Evolutionary conservation across 2,888 invertebrate species (phyloP).

Genomic region (Ametastegia equiseti): DNA sequence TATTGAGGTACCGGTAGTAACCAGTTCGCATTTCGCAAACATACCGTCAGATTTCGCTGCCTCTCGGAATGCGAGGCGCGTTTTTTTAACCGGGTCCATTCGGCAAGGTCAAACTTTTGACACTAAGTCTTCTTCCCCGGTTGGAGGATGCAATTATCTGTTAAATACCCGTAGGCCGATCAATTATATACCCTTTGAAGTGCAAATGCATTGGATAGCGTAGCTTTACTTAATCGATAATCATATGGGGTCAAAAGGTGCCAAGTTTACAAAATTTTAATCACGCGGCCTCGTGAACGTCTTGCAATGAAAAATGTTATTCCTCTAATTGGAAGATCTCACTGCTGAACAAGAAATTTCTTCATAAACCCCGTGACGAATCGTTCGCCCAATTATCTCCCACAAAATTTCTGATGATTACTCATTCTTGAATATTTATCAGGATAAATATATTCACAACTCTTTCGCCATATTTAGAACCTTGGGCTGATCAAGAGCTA

Average conservation of each 20-base stretch:
- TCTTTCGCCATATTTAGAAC: background rate
- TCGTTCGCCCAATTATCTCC: background rate
- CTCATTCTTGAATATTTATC: background rate
- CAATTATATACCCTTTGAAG: slow-evolving; percentile 28
- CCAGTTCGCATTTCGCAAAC: slow-evolving; percentile 20
- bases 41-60: slow-evolving; percentile 37
- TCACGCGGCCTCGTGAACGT: background rate
- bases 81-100: background rate
- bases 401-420: background rate
- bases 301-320: background rate
- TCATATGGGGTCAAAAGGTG: slow-evolving; percentile 18
- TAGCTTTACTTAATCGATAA: slow-evolving; percentile 15
- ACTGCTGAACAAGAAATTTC: background rate
- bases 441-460: background rate
- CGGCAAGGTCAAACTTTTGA: slow-evolving; percentile 14
- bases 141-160: slow-evolving; percentile 10
- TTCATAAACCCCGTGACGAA: background rate
- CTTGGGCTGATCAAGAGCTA: background rate
- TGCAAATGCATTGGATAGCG: slow-evolving; percentile 13
- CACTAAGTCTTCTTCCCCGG: background rate
- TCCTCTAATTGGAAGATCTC: background rate
- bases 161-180: background rate
- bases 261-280: slow-evolving; percentile 8
- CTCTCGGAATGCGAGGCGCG: slow-evolving; percentile 8
- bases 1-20: slow-evolving; percentile 27